These are phyloP conservation scores for Laticauda colubrina DNA, from an alignment of 2,113 vertebrate species.

Conservation along the genomic window DNA sequence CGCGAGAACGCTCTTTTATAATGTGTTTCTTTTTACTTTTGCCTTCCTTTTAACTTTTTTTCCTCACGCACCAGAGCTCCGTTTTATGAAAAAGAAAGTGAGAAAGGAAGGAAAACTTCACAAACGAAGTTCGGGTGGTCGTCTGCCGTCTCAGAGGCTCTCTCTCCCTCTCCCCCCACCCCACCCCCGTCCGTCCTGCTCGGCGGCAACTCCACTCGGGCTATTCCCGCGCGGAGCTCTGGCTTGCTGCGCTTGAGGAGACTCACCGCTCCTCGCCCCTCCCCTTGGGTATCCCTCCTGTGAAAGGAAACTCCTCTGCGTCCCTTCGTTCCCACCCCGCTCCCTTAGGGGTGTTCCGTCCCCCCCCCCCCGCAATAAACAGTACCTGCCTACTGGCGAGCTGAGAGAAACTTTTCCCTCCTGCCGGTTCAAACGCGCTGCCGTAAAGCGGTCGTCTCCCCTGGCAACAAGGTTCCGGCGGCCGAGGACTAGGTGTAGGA, in stretches of 20 bases:
- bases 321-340: not conserved
- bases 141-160: not conserved
- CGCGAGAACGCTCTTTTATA: not conserved
- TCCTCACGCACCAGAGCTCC: not conserved
- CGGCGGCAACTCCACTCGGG: not conserved
- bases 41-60: not conserved
- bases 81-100: not conserved
- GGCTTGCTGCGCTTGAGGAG: not conserved
- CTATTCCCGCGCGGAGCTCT: not conserved
- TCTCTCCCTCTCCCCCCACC: not conserved
- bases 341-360: too few species aligned
- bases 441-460: slow-evolving; percentile 59
- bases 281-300: not conserved
- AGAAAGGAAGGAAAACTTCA: not conserved
- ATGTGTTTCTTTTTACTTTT: not conserved
- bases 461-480: slow-evolving; percentile 59
- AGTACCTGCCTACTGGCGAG: not conserved
- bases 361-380: not conserved
- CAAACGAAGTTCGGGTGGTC: not conserved
- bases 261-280: not conserved
- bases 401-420: slow-evolving; percentile 48
- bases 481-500: slow-evolving; percentile 56
- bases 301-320: not conserved
- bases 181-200: not conserved
- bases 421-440: slow-evolving; percentile 49